Base-by-base conservation (phyloP, 2,888 invertebrate genomes). In the Plebejus argus region DNA sequence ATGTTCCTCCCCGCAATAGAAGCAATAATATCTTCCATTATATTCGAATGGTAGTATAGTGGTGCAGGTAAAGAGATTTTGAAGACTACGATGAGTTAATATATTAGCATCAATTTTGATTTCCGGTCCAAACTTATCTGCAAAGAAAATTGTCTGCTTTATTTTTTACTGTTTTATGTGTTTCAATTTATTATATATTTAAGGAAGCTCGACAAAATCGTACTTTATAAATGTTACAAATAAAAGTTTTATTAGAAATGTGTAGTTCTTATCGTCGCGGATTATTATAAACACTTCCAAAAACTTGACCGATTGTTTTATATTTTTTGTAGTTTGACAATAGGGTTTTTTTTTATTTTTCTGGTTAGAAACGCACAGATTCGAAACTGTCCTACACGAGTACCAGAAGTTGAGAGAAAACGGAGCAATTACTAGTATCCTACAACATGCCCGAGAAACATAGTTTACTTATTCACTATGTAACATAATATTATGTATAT, bases 41-140 rank as follows among this genome's bases (percentile, higher is more conserved):
- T 89, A 91, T 86, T 92, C 92, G 84, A 93, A 92, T 1, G 93
- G 93, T 79, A 91, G 85, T 66, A 92, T 81, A 0, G 91, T 85
- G 1, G 93, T 92, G 82, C 91, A 89, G 89, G 91, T 91, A 88
- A 93, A 90, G 70, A 93, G 82, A 78, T 88, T 88, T 82, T 86
- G 85, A 78, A 92, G 90, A 82, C 91, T 91, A 81, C 82, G 82
- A 77, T 87, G 82, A 80, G 87, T 84, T 77, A 83, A 79, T 81
- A 81, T 84, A 84, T 85, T 88, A 78, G 83, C 83, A 81, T 84
- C 85, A 77, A 81, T 81, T 83, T 81, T 84, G 83, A 85, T 84
- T 84, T 83, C 83, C 83, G 85, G 85, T 81, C 83, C 85, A 83
- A 86, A 85, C 82, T 83, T 83, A 92, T 88, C 93, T 93, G 93